A percentile compares a stretch with the other conserved stretches of the same genome.
phyloP scores from a whole-genome alignment of 2,113 vertebrate genomes.

The Otolemur garnettii region DNA sequence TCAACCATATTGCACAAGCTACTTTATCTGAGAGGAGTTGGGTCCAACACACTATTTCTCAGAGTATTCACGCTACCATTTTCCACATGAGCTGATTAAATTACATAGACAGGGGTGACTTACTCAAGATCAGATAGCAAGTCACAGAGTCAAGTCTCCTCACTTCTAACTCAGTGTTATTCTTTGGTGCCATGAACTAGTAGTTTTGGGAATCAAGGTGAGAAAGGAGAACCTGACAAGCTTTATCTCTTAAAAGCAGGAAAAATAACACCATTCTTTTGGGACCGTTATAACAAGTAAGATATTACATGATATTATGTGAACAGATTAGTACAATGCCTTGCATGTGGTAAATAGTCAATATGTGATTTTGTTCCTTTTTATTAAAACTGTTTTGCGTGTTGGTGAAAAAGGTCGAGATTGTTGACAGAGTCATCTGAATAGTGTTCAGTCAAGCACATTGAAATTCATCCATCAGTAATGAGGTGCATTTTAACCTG shows the following conservation, averaged over 20 bases:
- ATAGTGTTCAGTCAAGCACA: background rate
- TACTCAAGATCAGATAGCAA: constrained; percentile 24
- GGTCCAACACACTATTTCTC: background rate
- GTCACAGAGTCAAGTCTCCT: constrained; percentile 54
- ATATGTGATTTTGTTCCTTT: background rate
- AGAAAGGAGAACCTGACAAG: constrained; percentile 48
- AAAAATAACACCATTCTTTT: constrained; percentile 35
- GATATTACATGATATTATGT: constrained; percentile 9
- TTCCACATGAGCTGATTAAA: constrained; percentile 49
- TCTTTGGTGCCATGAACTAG: constrained; percentile 28
- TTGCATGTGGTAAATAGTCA: constrained; percentile 39
- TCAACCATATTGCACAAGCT: background rate
- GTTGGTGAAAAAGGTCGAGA: background rate
- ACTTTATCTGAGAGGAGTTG: background rate
- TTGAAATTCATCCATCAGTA: background rate
- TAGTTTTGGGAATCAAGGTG: constrained; percentile 50
- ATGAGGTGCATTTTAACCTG: constrained; percentile 6
- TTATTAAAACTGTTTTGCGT: background rate
- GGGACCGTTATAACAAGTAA: constrained; percentile 51
- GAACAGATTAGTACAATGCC: constrained; percentile 50
- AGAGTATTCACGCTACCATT: background rate
- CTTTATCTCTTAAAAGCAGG: constrained; percentile 50
- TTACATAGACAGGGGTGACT: background rate
- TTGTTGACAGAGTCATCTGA: background rate
- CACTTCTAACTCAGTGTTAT: constrained; percentile 45